Evolutionary conservation across 2,113 vertebrate species (phyloP).

Genomic region (Catharus bicknelli): DNA sequence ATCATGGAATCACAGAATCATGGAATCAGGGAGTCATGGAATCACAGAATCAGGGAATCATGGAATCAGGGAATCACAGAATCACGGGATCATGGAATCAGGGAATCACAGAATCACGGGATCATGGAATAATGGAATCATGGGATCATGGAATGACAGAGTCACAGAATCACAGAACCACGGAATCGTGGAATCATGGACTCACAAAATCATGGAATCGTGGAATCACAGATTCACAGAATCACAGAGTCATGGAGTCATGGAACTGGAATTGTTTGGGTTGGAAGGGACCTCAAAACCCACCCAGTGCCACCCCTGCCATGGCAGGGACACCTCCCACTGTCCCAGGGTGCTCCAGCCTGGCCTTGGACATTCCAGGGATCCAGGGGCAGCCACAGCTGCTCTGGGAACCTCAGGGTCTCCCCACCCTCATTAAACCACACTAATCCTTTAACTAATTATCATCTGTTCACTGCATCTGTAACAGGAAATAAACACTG

Average conservation of each 20-base stretch:
- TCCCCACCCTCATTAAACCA: background rate
- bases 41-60: background rate
- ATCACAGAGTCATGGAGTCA: background rate
- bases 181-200: background rate
- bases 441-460: background rate
- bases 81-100: background rate
- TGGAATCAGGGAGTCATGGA: too few species aligned
- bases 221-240: too few species aligned
- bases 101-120: background rate
- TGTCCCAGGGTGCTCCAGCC: accelerated
- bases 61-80: background rate
- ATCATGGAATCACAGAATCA: background rate
- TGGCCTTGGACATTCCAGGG: background rate
- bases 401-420: background rate
- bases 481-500: background rate
- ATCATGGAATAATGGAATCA: background rate
- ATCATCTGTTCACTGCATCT: background rate
- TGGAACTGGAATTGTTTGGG: background rate
- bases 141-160: background rate
- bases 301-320: background rate
- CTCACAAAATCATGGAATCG: background rate
- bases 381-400: background rate
- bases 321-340: background rate
- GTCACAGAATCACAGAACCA: too few species aligned
- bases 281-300: background rate